Conservation (phyloP, 2,797 vertebrate genomes). For the Anomalospiza imberbis region DNA sequence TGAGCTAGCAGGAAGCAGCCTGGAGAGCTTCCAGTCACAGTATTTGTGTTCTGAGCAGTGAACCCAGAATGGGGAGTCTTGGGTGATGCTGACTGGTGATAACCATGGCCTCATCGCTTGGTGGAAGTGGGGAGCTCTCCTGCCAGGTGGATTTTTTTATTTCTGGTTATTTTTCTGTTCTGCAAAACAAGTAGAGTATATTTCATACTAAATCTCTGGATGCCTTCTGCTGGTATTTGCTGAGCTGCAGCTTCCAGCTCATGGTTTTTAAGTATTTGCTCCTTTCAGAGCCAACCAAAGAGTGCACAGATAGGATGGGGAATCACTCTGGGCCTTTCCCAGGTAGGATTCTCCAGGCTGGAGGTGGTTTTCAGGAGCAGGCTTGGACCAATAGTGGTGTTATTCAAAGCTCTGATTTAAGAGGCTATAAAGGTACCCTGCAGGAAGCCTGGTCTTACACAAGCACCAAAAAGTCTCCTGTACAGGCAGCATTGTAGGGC, state of each 20-base stretch:
- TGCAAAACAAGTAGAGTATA: not conserved
- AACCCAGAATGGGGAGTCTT: not conserved
- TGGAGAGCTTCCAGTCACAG: not conserved
- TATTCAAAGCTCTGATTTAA: not conserved
- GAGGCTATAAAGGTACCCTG: not conserved
- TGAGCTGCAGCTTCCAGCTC: not conserved
- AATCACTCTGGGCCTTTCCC: not conserved
- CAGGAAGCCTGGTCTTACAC: not conserved
- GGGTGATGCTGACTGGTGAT: not conserved
- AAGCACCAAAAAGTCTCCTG: not conserved
- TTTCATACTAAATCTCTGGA: not conserved
- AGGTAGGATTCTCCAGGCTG: not conserved
- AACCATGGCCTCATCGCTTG: not conserved
- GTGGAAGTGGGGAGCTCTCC: not conserved
- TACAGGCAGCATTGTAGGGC: not conserved
- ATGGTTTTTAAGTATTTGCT: not conserved
- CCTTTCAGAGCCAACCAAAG: not conserved
- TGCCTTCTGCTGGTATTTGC: not conserved
- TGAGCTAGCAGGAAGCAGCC: not conserved
- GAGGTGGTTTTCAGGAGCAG: not conserved
- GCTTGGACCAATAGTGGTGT: not conserved
- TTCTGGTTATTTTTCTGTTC: not conserved
- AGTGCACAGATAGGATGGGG: not conserved
- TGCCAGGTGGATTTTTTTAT: not conserved
- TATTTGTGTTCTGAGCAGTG: not conserved